Conservation (phyloP, 2,797 vertebrate species). For the Platalea minor region DNA sequence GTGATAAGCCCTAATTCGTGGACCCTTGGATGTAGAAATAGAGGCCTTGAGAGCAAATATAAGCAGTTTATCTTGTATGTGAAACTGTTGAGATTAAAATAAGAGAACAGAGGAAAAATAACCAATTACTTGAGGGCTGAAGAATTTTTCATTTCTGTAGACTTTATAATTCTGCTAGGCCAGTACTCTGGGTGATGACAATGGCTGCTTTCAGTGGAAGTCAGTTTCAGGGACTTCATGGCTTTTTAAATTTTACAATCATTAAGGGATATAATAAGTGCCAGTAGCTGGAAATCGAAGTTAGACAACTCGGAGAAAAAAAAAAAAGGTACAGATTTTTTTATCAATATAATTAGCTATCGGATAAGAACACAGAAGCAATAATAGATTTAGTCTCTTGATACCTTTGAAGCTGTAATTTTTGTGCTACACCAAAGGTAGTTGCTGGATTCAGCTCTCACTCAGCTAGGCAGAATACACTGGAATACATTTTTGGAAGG, state of each 20-base stretch:
- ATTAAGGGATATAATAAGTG: background rate
- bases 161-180: background rate
- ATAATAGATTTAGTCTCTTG: background rate
- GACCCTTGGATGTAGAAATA: background rate
- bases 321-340: background rate
- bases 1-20: background rate
- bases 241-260: background rate
- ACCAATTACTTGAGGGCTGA: background rate
- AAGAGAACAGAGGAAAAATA: background rate
- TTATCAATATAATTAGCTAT: background rate
- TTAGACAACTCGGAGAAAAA: background rate
- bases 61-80: background rate
- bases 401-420: background rate
- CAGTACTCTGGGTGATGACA: background rate
- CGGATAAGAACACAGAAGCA: background rate
- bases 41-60: background rate
- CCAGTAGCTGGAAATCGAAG: background rate
- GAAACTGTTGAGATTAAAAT: background rate
- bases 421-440: background rate
- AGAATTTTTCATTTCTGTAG: background rate
- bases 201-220: background rate
- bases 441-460: background rate
- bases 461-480: background rate
- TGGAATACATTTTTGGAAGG: background rate
- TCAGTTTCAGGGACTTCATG: background rate